These are phyloP conservation scores for Falco punctatus DNA, from an alignment of 2,113 vertebrate species.

Conservation along the genomic window DNA sequence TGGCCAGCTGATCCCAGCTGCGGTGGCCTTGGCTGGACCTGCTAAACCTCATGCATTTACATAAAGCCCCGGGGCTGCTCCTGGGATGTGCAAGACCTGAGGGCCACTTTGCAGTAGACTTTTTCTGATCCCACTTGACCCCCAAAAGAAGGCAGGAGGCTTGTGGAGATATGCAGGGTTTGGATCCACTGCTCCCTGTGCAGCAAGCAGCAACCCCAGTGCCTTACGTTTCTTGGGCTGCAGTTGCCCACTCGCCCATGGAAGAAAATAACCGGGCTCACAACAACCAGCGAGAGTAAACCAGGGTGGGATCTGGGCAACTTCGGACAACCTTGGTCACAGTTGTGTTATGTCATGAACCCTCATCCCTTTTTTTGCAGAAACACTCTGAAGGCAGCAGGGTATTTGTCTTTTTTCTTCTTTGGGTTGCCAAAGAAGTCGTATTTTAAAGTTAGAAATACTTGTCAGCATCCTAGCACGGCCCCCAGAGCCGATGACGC, in stretches of 20 bases:
- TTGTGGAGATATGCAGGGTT: not conserved
- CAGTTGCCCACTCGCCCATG: not conserved
- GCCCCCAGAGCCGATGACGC: not conserved
- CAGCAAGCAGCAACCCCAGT: not conserved
- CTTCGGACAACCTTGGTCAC: accelerated
- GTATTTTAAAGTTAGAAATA: not conserved
- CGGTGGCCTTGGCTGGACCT: not conserved
- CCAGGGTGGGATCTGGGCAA: not conserved
- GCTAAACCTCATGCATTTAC: not conserved
- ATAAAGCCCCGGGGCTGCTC: not conserved
- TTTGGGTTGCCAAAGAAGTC: not conserved
- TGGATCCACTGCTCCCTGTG: too few species aligned
- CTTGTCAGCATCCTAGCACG: not conserved
- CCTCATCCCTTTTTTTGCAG: not conserved
- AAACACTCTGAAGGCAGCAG: not conserved
- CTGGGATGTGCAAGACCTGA: not conserved
- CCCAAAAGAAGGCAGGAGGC: not conserved
- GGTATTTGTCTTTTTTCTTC: not conserved
- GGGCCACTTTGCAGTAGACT: not conserved
- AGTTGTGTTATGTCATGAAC: not conserved
- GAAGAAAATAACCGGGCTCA: not conserved
- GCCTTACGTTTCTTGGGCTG: not conserved
- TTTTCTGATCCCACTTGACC: not conserved
- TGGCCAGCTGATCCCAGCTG: not conserved
- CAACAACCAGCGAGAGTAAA: not conserved